Conservation (phyloP, 2,888 invertebrate genomes). For the Heliothis peltigera region DNA sequence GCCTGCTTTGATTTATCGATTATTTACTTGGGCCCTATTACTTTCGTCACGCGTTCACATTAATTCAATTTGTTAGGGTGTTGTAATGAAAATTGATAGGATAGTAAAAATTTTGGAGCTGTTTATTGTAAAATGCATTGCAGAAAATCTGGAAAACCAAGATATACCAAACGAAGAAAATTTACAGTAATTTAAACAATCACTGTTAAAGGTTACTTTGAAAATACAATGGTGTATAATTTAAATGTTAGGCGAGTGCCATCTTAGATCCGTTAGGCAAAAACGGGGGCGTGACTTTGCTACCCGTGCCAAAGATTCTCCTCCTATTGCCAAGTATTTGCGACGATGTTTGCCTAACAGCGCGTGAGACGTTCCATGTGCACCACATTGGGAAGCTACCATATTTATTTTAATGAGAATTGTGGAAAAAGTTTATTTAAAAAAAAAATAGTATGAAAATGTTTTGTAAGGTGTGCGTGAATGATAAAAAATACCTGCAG, state of each 20-base stretch:
- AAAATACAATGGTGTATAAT: slow-evolving; percentile 45
- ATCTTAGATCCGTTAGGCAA: slow-evolving; percentile 66
- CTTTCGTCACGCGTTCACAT: slow-evolving; percentile 18
- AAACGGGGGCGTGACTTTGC: slow-evolving; percentile 75
- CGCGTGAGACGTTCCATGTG: slow-evolving; percentile 47
- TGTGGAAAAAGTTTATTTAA: slow-evolving; percentile 2
- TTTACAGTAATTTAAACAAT: slow-evolving; percentile 9
- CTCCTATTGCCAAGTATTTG: slow-evolving; percentile 76
- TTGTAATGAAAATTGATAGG: too few relatives aligned
- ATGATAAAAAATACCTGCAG: not conserved
- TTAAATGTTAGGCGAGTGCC: slow-evolving; percentile 57
- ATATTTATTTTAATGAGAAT: slow-evolving; percentile 32
- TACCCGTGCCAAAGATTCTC: slow-evolving; percentile 73
- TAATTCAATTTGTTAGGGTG: too few relatives aligned
- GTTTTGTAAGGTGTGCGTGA: too few relatives aligned
- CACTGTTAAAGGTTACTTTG: slow-evolving; percentile 33
- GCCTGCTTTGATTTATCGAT: slow-evolving; percentile 34
- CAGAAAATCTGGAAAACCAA: slow-evolving; percentile 13
- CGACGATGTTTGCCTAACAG: slow-evolving; percentile 64
- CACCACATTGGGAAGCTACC: slow-evolving; percentile 37
- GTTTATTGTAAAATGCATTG: not conserved
- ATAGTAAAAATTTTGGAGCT: too few relatives aligned
- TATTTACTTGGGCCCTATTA: slow-evolving; percentile 25
- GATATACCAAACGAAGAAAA: not conserved
- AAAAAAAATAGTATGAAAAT: too few relatives aligned